Evolutionary conservation across 2,888 invertebrate genomes (phyloP), one percentile per base, ranked within the genome.

Genomic region (Ceramica pisi): DNA sequence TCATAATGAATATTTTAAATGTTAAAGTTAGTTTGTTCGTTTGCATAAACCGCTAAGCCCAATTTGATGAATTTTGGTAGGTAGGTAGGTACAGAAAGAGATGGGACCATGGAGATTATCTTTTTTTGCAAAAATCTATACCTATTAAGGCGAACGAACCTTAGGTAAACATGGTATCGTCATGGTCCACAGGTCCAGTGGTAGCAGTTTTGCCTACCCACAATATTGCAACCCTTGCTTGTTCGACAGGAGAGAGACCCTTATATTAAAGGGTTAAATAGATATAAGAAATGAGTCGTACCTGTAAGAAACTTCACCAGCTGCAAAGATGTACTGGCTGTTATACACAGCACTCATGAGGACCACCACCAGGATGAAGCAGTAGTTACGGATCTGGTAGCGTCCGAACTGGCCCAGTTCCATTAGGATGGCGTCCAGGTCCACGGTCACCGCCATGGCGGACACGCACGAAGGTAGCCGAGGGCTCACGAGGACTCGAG

Each of bases 271-370:
- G 10, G 16, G n/a, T 38, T 19, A n/a, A 0, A 31, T 31, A 6
- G 31, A 5, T 69, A 26, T 12, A 38, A 12, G 16, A 23, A 51
- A 41, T 35, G 12, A 48, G 21, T 23, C 74, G 35, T 78, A 82
- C 82, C 82, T 84, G 75, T 82, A 95, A n/a, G 90, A 87, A 2
- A 95, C 86, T 57, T 92, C 92, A 4, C 92, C 95, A 4, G 96
- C 96, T 1, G 95, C 94, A 82, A 97, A 97, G 59, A 96, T 93
- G 76, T 96, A 97, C 80, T 95, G 94, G 38, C 94, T 90, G 72
- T 92, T 94, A 81, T 94, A 96, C 35, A 95, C 87, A 1, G 96
- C 96, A 60, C 94, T 91, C 80, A 95, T 92, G 71, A 96, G 76
- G 16, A 96, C 91, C 6, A 96, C 94, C 50, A 96, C 35, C 63